Percentiles rank a stretch among this genome's conserved stretches.
These are phyloP conservation scores for Otus sunia DNA, from an alignment of 2,113 vertebrate species.

Conservation along the genomic window DNA sequence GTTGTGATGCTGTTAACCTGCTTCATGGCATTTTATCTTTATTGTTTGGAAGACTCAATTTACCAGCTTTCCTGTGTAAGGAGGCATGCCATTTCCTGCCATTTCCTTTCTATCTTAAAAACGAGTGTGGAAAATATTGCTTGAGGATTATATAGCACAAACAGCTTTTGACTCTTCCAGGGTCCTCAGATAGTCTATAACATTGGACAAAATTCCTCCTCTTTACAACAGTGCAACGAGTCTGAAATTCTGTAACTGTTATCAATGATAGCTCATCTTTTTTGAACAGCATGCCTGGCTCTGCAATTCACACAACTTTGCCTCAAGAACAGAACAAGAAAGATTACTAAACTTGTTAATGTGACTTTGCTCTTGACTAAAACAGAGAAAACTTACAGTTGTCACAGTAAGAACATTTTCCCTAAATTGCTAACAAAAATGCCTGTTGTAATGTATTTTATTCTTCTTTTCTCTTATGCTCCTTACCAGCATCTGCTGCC, in stretches of 20 bases:
- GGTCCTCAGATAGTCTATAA: background rate
- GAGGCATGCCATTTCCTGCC: background rate
- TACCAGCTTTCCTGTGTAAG: background rate
- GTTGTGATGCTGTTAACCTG: background rate
- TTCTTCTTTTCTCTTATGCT: background rate
- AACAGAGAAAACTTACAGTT: background rate
- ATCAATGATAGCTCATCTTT: background rate
- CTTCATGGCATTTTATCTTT: background rate
- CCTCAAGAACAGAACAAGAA: background rate
- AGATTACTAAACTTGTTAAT: background rate
- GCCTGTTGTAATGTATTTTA: background rate
- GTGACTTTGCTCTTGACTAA: background rate
- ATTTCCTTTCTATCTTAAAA: background rate
- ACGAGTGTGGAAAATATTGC: background rate
- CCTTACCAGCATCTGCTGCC: background rate
- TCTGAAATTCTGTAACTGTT: background rate
- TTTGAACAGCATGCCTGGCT: background rate
- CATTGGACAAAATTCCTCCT: background rate
- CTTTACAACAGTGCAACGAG: background rate
- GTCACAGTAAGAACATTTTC: background rate
- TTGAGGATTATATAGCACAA: background rate
- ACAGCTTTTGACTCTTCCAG: background rate
- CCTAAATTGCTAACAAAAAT: background rate
- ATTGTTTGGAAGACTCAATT: background rate
- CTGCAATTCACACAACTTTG: background rate